These are phyloP conservation scores for Zaprionus lachaisei DNA, from an alignment of 1,140 invertebrate species.

Conservation along the genomic window DNA sequence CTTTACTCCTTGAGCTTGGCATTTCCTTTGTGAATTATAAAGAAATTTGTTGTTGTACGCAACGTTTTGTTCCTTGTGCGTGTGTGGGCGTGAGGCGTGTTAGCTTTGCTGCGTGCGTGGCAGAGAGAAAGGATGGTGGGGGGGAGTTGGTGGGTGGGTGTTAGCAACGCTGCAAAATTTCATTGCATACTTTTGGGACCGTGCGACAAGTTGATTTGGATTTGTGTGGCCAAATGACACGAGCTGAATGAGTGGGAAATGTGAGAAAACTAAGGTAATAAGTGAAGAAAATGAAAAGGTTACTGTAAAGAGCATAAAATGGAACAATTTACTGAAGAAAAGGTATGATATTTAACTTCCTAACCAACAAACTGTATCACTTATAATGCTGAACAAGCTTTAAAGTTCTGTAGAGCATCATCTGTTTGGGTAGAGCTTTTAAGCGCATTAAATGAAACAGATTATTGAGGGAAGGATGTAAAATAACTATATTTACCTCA, in stretches of 20 bases:
- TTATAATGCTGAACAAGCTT: no score
- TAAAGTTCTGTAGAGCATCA: no score
- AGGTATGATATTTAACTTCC: no score
- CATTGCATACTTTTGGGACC: constrained; percentile 64
- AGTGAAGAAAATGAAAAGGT: background rate
- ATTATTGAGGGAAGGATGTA: no score
- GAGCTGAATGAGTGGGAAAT: background rate
- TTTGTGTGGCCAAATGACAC: constrained; percentile 15
- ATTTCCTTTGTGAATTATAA: constrained; percentile 82
- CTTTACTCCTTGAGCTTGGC: constrained; percentile 63
- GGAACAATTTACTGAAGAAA: no score
- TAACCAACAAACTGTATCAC: no score
- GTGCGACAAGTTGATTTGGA: constrained; percentile 33
- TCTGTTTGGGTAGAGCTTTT: no score
- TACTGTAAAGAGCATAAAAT: background rate
- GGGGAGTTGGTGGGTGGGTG: constrained; percentile 5
- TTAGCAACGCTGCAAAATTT: constrained; percentile 45
- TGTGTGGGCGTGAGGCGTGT: constrained; percentile 1
- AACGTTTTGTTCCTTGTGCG: constrained; percentile 42
- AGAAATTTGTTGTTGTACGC: constrained; percentile 70
- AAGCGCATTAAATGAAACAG: no score
- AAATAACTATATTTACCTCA: no score
- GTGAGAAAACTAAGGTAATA: background rate
- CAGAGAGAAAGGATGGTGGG: constrained; percentile 10
- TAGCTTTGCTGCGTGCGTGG: constrained; percentile 11